Base-by-base conservation (phyloP, 1,140 invertebrate species). In the Caligus rogercresseyi region DNA sequence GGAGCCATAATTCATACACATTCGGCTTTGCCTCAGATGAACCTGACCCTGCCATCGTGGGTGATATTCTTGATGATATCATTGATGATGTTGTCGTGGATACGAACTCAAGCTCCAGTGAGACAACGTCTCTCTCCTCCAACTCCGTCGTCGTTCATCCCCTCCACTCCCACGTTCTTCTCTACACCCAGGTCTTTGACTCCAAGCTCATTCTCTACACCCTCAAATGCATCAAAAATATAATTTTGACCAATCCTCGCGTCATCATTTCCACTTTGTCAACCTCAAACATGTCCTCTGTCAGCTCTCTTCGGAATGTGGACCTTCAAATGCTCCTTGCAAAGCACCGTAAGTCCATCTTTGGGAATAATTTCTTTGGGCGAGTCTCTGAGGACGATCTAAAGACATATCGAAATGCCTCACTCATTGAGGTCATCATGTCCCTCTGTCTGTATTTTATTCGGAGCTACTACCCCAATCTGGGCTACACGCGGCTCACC, bases 111-210 rank as follows among this genome's bases (percentile, higher is more conserved):
- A 56, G 15, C 15, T 56, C 54, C n/a, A 56, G 54, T 56, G 20
- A 56, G 16, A n/a, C n/a, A n/a, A 21, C 54, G 16, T 20, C 18
- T 14, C 2, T 23, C n/a, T n/a, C n/a, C 3, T 56, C 54, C 15
- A 56, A 56, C n/a, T 21, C 20, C 15, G 11, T 56, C 60, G 67
- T 61, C 26, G 64, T 86, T 3, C 84, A 87, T 70, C 81, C 83
- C 20, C 79, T 88, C 52, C 86, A 90, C 70, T 85, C 85, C 21
- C 86, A 90, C 70, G 78, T 90, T 70, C 76, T 89, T 18, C 75
- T 91, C 0, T 91, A 91, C 68, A 80, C 81, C 65, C 83, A 85
- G 65, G 80, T 86, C 16, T 88, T 87, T 67, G 88, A 91, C 71
- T 84, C 82, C 0, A 77, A 79, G 51, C 77, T 83, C 67, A 82